Evolutionary conservation across 2,113 vertebrate genomes (phyloP).

Genomic region (Planiliza haematocheilus): DNA sequence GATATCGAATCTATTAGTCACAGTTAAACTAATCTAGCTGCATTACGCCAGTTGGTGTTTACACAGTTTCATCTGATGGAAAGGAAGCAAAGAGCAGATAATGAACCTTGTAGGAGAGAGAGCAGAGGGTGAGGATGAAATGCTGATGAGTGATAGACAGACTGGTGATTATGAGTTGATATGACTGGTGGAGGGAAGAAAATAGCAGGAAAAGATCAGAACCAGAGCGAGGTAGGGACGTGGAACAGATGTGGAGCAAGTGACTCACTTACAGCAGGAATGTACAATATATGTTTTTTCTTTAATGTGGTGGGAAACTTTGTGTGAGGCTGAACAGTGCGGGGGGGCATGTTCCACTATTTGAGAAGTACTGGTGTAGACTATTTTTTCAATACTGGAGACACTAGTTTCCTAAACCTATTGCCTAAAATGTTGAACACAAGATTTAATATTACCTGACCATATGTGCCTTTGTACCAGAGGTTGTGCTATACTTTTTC

Average conservation of each 20-base stretch:
- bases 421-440: no score
- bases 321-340: not conserved
- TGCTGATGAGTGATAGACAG: conserved; percentile 19
- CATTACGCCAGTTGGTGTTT: conserved; percentile 5
- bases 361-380: no score
- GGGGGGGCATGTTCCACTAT: no score
- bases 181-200: conserved; percentile 25
- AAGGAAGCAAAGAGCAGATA: not conserved
- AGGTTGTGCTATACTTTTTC: no score
- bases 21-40: no score
- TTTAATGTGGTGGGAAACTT: no score
- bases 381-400: no score
- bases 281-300: conserved; percentile 2
- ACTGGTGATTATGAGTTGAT: conserved; percentile 5
- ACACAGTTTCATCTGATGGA: conserved; percentile 1
- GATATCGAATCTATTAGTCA: no score
- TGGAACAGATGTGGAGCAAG: conserved; percentile 39
- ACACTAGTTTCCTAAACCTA: no score
- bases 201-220: conserved; percentile 9
- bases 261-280: conserved; percentile 39
- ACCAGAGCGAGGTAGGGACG: conserved; percentile 43
- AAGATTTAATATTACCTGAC: no score
- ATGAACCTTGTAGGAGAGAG: conserved; percentile 8
- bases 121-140: conserved; percentile 23
- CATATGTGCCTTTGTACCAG: no score